Conservation (phyloP, 2,797 vertebrate species). For the Antennarius maculatus region DNA sequence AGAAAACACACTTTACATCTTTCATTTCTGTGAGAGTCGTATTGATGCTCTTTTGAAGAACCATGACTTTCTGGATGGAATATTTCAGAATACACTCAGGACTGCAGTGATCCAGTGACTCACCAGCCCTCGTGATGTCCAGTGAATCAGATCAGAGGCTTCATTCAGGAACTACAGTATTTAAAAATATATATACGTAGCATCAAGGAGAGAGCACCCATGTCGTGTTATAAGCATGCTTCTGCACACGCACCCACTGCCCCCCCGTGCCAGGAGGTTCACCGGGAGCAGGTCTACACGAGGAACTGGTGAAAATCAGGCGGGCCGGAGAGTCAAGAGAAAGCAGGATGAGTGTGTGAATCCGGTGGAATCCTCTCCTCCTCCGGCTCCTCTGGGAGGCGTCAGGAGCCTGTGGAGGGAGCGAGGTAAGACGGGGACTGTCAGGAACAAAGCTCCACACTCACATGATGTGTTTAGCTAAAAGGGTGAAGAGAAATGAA, state of each 20-base stretch:
- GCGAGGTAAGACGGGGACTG: conserved; percentile 86
- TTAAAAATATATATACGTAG: conserved; percentile 1
- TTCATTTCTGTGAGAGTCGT: conserved; percentile 67
- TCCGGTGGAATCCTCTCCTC: conserved; percentile 81
- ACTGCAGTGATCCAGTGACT: conserved; percentile 19
- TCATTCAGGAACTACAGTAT: conserved; percentile 7
- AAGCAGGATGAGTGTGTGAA: conserved; percentile 77
- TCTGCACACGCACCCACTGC: conserved; percentile 32
- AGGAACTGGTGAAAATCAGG: conserved; percentile 45
- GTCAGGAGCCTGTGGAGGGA: conserved; percentile 82
- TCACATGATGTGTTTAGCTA: conserved; percentile 89
- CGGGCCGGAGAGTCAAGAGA: conserved; percentile 70
- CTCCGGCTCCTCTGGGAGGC: conserved; percentile 81
- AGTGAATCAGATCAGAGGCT: conserved; percentile 35
- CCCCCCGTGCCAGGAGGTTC: conserved; percentile 47
- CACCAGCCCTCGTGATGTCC: conserved; percentile 33
- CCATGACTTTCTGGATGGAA: conserved; percentile 37
- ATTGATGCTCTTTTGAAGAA: conserved; percentile 47
- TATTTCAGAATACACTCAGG: conserved; percentile 16
- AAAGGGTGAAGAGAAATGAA: conserved; percentile 88
- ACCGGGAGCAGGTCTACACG: conserved; percentile 67
- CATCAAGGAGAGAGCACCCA: neutral
- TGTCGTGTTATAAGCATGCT: conserved; percentile 28
- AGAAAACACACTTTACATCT: conserved; percentile 74
- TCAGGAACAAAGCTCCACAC: conserved; percentile 88